A percentile compares a stretch with the other conserved stretches of the same genome.
Conservation (phyloP, 2,113 vertebrate genomes). For the human (Homo sapiens) region DNA sequence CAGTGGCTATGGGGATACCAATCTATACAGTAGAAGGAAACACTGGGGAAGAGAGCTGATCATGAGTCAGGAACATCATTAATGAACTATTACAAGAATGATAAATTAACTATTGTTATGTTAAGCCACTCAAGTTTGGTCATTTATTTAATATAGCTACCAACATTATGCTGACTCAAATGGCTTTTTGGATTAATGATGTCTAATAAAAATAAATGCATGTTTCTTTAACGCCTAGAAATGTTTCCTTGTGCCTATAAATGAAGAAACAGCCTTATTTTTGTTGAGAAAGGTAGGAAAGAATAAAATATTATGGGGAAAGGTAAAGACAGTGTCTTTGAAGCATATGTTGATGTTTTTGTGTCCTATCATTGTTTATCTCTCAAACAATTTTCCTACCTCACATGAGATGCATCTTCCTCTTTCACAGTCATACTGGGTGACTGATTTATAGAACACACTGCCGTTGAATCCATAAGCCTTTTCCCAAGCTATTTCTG, state of each 20-base stretch:
- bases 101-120: neutral
- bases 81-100: neutral
- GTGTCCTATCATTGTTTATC: neutral
- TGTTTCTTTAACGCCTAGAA: neutral
- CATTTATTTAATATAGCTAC: neutral
- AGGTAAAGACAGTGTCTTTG: neutral
- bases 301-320: neutral
- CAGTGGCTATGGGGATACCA: neutral
- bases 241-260: neutral
- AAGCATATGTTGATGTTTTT: conserved; percentile 41
- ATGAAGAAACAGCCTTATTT: conserved; percentile 34
- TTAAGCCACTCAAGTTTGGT: neutral
- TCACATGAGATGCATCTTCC: neutral
- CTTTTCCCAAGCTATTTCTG: conserved; percentile 51
- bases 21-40: neutral
- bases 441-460: conserved; percentile 36
- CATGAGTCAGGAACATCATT: neutral
- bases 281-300: neutral
- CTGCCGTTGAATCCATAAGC: neutral
- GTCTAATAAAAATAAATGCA: conserved; percentile 29
- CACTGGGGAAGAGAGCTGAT: neutral
- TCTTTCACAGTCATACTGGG: neutral
- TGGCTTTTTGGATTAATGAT: conserved; percentile 45
- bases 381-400: conserved; percentile 30
- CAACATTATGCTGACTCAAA: neutral